A percentile compares a stretch with the other conserved stretches of the same genome.
Conservation (phyloP, 2,888 invertebrate species). For the Stenolophus ochropezus region DNA sequence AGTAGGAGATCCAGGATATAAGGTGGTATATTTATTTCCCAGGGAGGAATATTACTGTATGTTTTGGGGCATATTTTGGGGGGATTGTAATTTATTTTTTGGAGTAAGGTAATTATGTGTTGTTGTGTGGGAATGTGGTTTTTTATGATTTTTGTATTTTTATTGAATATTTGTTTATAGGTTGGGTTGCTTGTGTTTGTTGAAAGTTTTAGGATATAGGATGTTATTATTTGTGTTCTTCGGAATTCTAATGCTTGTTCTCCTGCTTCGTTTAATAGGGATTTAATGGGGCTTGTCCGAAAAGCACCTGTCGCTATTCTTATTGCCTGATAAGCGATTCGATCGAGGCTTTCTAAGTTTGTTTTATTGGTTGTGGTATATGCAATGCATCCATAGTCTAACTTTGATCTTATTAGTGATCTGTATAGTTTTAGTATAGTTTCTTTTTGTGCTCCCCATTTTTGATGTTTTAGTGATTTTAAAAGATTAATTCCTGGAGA, state of each 20-base stretch:
- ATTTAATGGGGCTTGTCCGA: constrained; percentile 15
- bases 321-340: neutral
- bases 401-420: constrained; percentile 18
- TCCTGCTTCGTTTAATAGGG: neutral
- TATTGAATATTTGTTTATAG: constrained; percentile 4
- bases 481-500: neutral
- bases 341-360: neutral
- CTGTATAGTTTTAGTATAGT: neutral
- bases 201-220: neutral
- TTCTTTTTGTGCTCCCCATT: constrained; percentile 28
- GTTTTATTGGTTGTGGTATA: neutral
- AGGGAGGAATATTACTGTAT: neutral
- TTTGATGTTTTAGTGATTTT: constrained; percentile 10
- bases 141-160: neutral
- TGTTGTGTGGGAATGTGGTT: neutral
- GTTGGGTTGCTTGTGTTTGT: neutral
- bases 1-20: neutral
- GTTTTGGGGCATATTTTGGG: neutral
- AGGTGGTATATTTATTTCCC: neutral
- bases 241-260: neutral
- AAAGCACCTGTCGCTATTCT: constrained; percentile 16
- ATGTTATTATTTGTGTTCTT: neutral
- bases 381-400: neutral
- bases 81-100: neutral
- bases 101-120: neutral